Conservation (phyloP, 1,140 invertebrate species). For the Drosophila triauraria region DNA sequence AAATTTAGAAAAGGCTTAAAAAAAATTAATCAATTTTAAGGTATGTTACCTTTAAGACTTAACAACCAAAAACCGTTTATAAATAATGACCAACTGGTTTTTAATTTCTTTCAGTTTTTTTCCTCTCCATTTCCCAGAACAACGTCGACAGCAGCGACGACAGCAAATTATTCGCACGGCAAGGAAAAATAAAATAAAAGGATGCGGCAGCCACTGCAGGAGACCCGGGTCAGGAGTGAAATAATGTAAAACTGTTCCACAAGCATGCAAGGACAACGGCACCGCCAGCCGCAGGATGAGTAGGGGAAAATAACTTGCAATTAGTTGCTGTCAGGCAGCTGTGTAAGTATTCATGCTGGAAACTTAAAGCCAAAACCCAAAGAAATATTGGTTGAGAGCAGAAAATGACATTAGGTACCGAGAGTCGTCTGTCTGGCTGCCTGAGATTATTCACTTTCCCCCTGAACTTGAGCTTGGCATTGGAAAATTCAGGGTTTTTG, state of each 20-base stretch:
- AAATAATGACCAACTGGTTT: conserved; percentile 50
- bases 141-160: conserved; percentile 51
- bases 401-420: conserved; percentile 34
- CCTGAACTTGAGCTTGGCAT: conserved; percentile 68
- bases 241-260: conserved; percentile 38
- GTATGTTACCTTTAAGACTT: background rate
- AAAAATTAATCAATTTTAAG: background rate
- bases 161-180: conserved; percentile 62
- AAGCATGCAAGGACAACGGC: conserved; percentile 23
- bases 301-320: conserved; percentile 69
- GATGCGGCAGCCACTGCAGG: conserved; percentile 51
- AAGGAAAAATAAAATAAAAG: conserved; percentile 1
- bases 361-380: conserved; percentile 12
- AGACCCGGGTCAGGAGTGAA: conserved; percentile 33
- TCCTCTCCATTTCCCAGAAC: no score
- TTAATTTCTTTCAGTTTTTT: conserved; percentile 50
- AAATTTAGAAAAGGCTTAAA: no score
- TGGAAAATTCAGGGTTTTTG: conserved; percentile 44
- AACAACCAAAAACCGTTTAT: conserved; percentile 23
- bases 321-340: conserved; percentile 70
- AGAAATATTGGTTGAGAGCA: conserved; percentile 22
- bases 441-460: conserved; percentile 25
- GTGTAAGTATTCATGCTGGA: conserved; percentile 46
- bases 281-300: conserved; percentile 26
- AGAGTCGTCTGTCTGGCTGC: conserved; percentile 20